Evolutionary conservation across 2,113 vertebrate species (phyloP), one percentile per base, ranked within the genome.

Genomic region (Nyctereutes procyonoides): DNA sequence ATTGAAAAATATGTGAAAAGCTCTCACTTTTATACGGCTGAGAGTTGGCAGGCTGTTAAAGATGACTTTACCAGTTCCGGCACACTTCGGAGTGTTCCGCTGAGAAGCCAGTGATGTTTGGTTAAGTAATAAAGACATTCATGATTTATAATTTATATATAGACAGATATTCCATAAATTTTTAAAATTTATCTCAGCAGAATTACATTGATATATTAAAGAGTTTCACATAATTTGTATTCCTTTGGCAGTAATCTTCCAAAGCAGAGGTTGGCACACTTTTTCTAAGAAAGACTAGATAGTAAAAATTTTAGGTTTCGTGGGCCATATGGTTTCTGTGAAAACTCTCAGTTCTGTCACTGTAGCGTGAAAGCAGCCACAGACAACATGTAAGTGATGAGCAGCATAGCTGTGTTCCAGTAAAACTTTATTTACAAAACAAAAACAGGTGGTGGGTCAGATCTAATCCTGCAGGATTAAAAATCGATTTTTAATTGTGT

Each of bases 21-120:
- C 30, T 87, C 93, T 80, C 60, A 89, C 48, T 86, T 93, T 58
- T 58, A 51, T 32, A 32, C 1, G 9, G 24, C 32, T 90, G n/a
- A 32, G 87, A 74, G 73, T 90, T 90, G 97, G 88, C 83, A 96
- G 83, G 35, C 67, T 87, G 55, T 89, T 86, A 65, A 96, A 95
- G 62, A 79, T 73, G 92, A 90, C 20, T 30, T 93, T 92, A 94
- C 77, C 74, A 30, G 30, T 30, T 56, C 48, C 16, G 28, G 16
- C 17, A 22, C 62, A 32, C 76, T 62, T 92, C 84, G 95, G 90
- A 19, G 51, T 93, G 51, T 74, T 96, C 63, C 88, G n/a, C 77
- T 85, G 81, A 92, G 69, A 81, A 96, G 63, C 43, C 43, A 32
- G 53, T 28, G 81, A 63, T 35, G 51, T 88, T 86, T 87, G 63